Conservation (phyloP, 1,140 invertebrate genomes). For the Drosophila auraria region DNA sequence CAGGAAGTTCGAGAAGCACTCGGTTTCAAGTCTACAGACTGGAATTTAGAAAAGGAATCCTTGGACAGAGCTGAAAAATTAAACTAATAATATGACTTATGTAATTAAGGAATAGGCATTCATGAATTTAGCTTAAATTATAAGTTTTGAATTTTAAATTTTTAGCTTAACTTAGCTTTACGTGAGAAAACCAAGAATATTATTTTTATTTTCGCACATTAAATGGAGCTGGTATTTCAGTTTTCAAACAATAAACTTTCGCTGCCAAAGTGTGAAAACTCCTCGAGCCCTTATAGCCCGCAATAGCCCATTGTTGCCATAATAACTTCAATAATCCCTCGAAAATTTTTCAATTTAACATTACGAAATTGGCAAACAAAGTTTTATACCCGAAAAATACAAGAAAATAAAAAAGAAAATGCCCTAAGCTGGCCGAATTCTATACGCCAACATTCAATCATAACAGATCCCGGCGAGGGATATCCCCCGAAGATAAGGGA, state of each 20-base stretch:
- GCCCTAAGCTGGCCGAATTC: slow-evolving; percentile 49
- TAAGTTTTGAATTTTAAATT: too few relatives aligned
- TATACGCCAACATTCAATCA: slow-evolving; percentile 49
- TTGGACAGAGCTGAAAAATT: too few relatives aligned
- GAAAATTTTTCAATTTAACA: slow-evolving; percentile 53
- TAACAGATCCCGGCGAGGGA: slow-evolving; percentile 40
- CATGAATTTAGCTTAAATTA: background rate
- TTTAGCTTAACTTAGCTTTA: background rate
- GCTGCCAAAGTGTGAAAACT: slow-evolving; percentile 2
- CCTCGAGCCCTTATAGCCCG: slow-evolving; percentile 6
- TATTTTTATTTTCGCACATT: background rate
- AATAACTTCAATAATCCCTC: slow-evolving; percentile 52
- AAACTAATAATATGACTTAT: background rate
- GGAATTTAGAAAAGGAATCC: background rate
- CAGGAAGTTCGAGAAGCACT: background rate
- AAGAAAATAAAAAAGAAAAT: slow-evolving; percentile 13
- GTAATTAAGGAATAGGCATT: too few relatives aligned
- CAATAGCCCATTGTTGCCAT: slow-evolving; percentile 33
- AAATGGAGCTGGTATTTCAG: too few relatives aligned
- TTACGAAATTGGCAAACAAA: slow-evolving; percentile 40
- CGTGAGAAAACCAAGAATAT: too few relatives aligned
- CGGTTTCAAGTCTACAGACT: background rate
- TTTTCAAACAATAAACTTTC: background rate
- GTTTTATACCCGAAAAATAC: slow-evolving; percentile 30
- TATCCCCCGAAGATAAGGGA: slow-evolving; percentile 40